phyloP scores from a whole-genome alignment of 2,113 vertebrate genomes.

The Pycnonotus jocosus region DNA sequence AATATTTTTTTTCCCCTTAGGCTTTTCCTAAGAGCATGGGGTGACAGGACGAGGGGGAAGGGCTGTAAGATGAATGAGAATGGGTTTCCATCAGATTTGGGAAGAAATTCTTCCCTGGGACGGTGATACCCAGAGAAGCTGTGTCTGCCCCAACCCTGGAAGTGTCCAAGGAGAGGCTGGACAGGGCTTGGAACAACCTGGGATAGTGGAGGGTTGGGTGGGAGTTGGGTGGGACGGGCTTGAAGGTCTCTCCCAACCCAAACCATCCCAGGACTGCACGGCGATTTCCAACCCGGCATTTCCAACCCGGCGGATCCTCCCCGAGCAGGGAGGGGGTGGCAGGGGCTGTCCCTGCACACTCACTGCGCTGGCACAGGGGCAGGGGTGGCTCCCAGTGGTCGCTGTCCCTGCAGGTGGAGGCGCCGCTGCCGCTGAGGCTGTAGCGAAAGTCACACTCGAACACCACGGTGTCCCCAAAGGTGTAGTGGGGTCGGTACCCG shows the following conservation, averaged over 20 bases:
- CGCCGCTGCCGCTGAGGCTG: neutral
- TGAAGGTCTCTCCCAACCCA: neutral
- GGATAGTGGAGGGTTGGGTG: neutral
- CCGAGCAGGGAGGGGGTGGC: neutral
- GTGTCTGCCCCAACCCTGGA: neutral
- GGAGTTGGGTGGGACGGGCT: neutral
- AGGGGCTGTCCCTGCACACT: neutral
- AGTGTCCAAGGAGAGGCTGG: neutral
- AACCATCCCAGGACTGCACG: fast-evolving
- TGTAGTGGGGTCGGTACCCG: fast-evolving
- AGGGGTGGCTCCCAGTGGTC: neutral
- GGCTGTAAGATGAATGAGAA: no score
- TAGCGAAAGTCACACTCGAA: neutral
- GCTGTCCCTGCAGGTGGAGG: neutral
- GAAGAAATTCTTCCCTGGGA: neutral
- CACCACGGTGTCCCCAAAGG: neutral
- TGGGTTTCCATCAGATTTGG: neutral
- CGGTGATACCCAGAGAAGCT: neutral
- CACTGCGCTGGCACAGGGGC: constrained; percentile 27
- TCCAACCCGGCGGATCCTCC: fast-evolving
- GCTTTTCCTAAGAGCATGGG: neutral
- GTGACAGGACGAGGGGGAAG: neutral
- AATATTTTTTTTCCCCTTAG: fast-evolving
- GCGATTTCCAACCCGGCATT: fast-evolving
- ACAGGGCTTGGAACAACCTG: neutral